Base-by-base conservation (phyloP, 2,888 invertebrate species). In the Brenthis ino region DNA sequence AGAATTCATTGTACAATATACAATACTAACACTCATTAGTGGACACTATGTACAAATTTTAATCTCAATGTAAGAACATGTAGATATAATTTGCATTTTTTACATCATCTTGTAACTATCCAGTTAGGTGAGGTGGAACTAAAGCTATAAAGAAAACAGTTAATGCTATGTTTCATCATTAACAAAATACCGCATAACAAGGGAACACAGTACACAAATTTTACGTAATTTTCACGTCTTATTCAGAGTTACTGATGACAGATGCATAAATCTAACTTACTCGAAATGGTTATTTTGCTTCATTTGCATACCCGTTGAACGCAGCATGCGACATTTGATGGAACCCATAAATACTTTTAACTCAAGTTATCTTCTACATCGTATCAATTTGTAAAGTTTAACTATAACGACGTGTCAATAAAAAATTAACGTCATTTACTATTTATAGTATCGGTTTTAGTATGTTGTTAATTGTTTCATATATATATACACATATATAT, bases 211-310 rank as follows among this genome's bases (percentile, higher is more conserved):
- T 57, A 65, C 57, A 67, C 69, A 63, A 64, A 66, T 66, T 64
- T 69, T 58, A 66, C 66, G 64, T 70, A 70, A 70, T 67, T 70
- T 70, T 60, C 70, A 67, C 51, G 67, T 70, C 69, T 54, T 56
- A 64, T 70, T 70, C 64, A 64, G 64, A 57, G 54, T 28, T 55
- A n/a, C 48, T 37, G 57, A 33, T n/a, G 64, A 55, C 55, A 48
- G 43, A 50, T 54, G 37, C 55, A 64, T 70, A 67, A 70, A 70
- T 70, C 70, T 64, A 64, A 37, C 54, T 50, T 12, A 67, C 67
- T 70, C 43, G 47, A 58, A 64, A 70, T 67, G 70, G 67, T 58
- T 47, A 20, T 70, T 70, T 67, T 43, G 48, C 58, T 54, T 64
- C 64, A 70, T 70, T 67, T 70, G 54, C 70, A 70, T 70, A 70